A percentile compares a stretch with the other conserved stretches of the same genome.
Evolutionary conservation across 2,797 vertebrate genomes (phyloP).

Genomic region (Neomorphus geoffroyi): DNA sequence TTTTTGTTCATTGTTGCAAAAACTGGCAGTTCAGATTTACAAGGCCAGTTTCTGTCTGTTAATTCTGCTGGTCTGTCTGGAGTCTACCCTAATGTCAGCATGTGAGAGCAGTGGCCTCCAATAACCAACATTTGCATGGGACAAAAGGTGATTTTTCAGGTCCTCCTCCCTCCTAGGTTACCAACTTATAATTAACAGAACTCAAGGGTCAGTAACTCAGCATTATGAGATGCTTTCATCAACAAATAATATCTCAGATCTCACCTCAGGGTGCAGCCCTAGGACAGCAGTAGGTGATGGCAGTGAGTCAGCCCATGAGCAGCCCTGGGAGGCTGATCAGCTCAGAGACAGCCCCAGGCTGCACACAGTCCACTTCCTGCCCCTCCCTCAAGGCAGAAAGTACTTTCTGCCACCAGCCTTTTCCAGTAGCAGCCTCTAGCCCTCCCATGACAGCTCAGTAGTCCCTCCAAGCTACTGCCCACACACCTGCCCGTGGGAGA

Average conservation of each 20-base stretch:
- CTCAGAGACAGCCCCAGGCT: not conserved
- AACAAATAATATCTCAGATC: not conserved
- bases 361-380: not conserved
- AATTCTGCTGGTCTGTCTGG: not conserved
- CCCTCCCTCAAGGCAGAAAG: not conserved
- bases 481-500: not conserved
- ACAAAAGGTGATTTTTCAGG: slow-evolving; percentile 4
- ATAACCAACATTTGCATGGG: not conserved
- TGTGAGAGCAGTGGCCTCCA: not conserved
- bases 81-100: not conserved
- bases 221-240: slow-evolving; percentile 31
- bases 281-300: not conserved
- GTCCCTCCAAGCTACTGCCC: not conserved
- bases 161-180: slow-evolving; percentile 25
- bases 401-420: fast-evolving
- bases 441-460: not conserved
- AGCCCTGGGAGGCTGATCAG: not conserved
- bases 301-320: not conserved
- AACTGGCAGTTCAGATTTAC: slow-evolving; percentile 30
- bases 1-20: slow-evolving; percentile 61
- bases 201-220: slow-evolving; percentile 11
- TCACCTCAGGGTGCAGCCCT: not conserved
- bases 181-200: slow-evolving; percentile 32
- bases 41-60: not conserved
- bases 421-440: not conserved